phyloP scores from a whole-genome alignment of 2,888 invertebrate species.

The Ichneumoninae sp. region DNA sequence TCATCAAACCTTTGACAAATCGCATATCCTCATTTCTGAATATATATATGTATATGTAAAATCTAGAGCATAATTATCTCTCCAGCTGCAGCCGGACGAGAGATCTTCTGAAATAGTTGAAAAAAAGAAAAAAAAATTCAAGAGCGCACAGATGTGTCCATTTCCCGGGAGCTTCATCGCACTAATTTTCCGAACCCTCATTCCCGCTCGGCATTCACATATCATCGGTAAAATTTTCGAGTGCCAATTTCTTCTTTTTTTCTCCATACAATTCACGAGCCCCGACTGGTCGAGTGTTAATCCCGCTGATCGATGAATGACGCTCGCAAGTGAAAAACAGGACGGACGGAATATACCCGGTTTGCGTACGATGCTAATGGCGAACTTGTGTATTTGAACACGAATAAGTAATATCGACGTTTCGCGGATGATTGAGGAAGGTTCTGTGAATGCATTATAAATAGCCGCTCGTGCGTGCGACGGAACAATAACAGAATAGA shows the following conservation, averaged over 20 bases:
- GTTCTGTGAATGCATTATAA: conserved; percentile 30
- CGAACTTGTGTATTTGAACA: neutral
- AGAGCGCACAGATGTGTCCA: neutral
- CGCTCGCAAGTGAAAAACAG: neutral
- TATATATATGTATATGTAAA: neutral
- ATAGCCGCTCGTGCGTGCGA: conserved; percentile 20
- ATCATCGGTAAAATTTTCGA: neutral
- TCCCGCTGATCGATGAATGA: conserved; percentile 1
- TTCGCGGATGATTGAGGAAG: conserved; percentile 27
- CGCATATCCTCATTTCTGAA: neutral
- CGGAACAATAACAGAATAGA: conserved; percentile 6
- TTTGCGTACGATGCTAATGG: neutral
- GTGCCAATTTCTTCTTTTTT: neutral
- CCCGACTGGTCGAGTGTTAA: neutral
- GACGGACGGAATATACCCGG: neutral
- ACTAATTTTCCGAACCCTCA: neutral
- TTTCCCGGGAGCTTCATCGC: conserved; percentile 6
- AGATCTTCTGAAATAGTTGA: neutral
- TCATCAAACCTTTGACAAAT: neutral
- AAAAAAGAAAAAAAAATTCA: conserved; percentile 3
- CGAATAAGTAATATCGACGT: conserved; percentile 12
- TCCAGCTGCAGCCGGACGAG: neutral
- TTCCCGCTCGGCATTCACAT: neutral
- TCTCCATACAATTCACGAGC: neutral
- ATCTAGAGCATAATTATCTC: neutral